Evolutionary conservation across 2,888 invertebrate species (phyloP), one percentile per base, ranked within the genome.

Genomic region (Galeruca laticollis): DNA sequence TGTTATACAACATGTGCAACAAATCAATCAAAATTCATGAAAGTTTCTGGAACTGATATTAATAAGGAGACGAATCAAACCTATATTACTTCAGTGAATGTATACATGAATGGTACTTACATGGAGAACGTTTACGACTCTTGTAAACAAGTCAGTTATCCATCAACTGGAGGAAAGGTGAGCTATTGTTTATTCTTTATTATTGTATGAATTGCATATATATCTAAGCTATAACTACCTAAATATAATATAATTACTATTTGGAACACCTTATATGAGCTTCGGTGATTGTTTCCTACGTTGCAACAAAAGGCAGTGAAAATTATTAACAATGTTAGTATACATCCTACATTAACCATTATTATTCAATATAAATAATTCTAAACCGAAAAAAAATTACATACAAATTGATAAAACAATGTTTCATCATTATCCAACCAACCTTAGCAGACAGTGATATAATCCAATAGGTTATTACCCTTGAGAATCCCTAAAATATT

Each of bases 1-100:
- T 98, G 98, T 83, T 91, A 90, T 67, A 89, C 96, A 84, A 94
- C 96, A 0, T 98, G 98, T 84, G 88, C 90, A 18, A 90, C 93
- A 0, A 82, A 88, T 2, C 97, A 98, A 84, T 92, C 92, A 71
- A 86, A 88, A 31, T 97, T 92, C 84, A 80, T 95, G 37, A 87
- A 90, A 67, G 88, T 92, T 2, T 88, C 88, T 0, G 82, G 85
- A 21, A 82, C 86, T 8, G 76, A 83, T 63, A 75, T 73, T 40
- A 70, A 77, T 67, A 20, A 68, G 56, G 40, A 56, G 13, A 79
- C 75, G 8, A 80, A 80, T 37, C 73, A 57, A 26, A 76, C 79
- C 21, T 90, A 89, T 78, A 84, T 92, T 60, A 86, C 86, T 68
- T 88, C 87, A 52, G 83, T 97, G 2, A 89, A 93, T 76, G 89